Evolutionary conservation across 92 coral and sea anemone genomes (phyloP).

Genomic region (Paramuricea clavata): DNA sequence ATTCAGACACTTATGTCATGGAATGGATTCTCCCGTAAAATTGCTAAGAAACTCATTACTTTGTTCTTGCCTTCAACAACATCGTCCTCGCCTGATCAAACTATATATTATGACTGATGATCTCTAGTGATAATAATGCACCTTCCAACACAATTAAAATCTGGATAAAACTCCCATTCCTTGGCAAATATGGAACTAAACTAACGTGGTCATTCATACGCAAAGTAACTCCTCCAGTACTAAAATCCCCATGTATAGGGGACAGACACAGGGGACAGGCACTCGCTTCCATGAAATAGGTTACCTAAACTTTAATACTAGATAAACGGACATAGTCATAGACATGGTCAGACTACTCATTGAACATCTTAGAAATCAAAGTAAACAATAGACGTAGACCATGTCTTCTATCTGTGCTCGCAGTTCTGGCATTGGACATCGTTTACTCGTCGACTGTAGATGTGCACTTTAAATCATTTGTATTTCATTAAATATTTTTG

Average conservation of each 20-base stretch:
- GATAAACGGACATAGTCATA: too few relatives aligned
- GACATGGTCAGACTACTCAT: too few relatives aligned
- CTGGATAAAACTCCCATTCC: conserved; percentile 10
- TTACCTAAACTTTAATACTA: too few relatives aligned
- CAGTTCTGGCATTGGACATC: too few relatives aligned
- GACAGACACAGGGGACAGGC: too few relatives aligned
- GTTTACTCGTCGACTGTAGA: too few relatives aligned
- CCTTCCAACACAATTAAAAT: not conserved
- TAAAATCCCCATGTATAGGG: not conserved
- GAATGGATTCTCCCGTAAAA: not conserved
- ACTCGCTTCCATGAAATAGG: too few relatives aligned
- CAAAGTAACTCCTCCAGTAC: not conserved
- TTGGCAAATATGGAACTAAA: not conserved
- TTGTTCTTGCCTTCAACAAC: not conserved
- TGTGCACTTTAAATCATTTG: too few relatives aligned
- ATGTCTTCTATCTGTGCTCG: too few relatives aligned
- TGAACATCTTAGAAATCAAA: too few relatives aligned
- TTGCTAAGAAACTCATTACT: not conserved
- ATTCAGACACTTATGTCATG: not conserved
- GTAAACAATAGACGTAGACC: too few relatives aligned
- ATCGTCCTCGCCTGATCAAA: not conserved
- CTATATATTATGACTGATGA: not conserved
- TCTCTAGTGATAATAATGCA: not conserved
- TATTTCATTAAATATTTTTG: too few relatives aligned
- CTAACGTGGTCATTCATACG: not conserved